Percentiles rank a stretch among this genome's conserved stretches.
phyloP scores from a whole-genome alignment of 1,140 invertebrate genomes.

The Tenebrio molitor region DNA sequence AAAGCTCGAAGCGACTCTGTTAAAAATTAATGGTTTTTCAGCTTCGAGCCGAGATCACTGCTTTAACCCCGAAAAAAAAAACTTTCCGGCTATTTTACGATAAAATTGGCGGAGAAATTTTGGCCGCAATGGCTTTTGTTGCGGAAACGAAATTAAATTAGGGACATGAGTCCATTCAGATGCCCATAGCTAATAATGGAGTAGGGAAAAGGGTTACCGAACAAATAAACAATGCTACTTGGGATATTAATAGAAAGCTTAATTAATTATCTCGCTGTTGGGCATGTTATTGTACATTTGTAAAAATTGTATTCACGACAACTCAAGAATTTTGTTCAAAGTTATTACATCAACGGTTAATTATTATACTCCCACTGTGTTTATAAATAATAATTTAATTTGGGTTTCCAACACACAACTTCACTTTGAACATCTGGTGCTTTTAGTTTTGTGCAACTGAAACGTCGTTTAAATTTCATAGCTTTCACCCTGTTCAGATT shows the following conservation, averaged over 20 bases:
- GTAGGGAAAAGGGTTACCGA: too few species aligned
- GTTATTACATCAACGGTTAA: too few species aligned
- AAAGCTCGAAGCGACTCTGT: constrained; percentile 3
- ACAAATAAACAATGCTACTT: too few species aligned
- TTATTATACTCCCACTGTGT: too few species aligned
- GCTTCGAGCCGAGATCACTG: constrained; percentile 5
- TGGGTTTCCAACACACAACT: neutral
- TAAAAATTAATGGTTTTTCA: constrained; percentile 26
- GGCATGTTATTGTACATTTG: too few species aligned
- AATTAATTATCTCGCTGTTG: too few species aligned
- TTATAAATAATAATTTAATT: neutral
- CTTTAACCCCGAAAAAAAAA: constrained; percentile 21
- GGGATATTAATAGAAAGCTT: too few species aligned
- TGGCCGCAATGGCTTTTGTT: neutral
- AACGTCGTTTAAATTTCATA: neutral
- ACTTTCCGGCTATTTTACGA: neutral
- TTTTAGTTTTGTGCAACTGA: neutral
- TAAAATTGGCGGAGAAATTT: constrained; percentile 5
- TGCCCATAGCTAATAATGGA: too few species aligned
- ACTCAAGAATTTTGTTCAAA: too few species aligned
- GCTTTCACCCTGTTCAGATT: neutral
- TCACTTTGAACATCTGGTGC: neutral
- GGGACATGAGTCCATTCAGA: neutral
- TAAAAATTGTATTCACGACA: too few species aligned
- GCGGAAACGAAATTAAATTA: constrained; percentile 10